phyloP scores from a whole-genome alignment of 2,797 vertebrate species.

The Lophura swinhoii region DNA sequence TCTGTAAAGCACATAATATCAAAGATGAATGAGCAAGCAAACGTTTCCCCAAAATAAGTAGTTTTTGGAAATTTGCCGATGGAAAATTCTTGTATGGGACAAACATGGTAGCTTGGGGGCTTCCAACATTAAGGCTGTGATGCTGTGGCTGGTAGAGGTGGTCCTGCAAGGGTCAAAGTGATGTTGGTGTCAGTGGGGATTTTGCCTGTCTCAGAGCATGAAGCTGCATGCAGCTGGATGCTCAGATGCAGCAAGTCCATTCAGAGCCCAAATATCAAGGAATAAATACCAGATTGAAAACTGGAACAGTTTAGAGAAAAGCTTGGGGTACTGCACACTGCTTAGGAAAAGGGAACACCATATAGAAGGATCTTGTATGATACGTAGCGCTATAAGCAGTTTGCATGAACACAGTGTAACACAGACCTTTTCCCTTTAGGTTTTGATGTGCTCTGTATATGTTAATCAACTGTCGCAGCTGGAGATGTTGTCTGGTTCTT shows the following conservation, averaged over 20 bases:
- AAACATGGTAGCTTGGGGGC: background rate
- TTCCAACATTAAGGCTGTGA: background rate
- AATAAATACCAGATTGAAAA: background rate
- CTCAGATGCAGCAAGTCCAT: background rate
- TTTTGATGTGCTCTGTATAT: background rate
- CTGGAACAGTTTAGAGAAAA: background rate
- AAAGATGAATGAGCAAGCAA: slow-evolving; percentile 38
- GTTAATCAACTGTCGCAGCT: background rate
- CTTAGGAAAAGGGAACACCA: background rate
- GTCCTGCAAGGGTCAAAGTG: background rate
- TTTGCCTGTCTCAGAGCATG: background rate
- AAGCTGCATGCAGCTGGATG: background rate
- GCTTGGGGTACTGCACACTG: background rate
- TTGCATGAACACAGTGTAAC: background rate
- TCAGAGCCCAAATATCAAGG: background rate
- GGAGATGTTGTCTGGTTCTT: background rate
- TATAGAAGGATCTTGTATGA: background rate
- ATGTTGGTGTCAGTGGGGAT: background rate
- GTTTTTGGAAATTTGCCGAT: background rate
- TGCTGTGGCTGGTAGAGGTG: background rate
- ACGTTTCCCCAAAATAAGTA: background rate
- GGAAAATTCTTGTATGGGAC: background rate
- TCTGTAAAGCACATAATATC: slow-evolving; percentile 14
- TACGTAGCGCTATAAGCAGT: background rate
- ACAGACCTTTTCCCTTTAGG: background rate